These are phyloP conservation scores for Crossaster papposus DNA, from an alignment of 53 echinoderm and acorn worm genomes.

Conservation along the genomic window DNA sequence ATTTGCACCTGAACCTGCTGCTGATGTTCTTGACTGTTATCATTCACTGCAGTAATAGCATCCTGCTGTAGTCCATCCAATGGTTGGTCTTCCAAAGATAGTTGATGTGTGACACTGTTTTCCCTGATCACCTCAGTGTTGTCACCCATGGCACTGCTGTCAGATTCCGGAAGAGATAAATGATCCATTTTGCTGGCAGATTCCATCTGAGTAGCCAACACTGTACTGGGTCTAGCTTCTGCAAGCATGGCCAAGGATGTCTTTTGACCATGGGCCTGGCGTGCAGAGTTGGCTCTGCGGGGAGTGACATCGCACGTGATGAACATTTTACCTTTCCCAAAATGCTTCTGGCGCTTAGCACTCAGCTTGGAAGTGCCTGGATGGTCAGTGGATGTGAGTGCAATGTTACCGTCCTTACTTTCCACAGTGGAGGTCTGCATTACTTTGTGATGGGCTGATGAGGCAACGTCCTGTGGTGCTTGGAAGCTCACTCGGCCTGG, in stretches of 20 bases:
- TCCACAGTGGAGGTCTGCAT: neutral
- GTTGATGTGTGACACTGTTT: neutral
- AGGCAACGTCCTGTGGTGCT: slow-evolving; percentile 28
- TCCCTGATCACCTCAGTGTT: slow-evolving; percentile 18
- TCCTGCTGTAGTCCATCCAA: neutral
- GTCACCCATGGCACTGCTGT: slow-evolving; percentile 31
- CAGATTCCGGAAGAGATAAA: neutral
- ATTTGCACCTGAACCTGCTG: neutral
- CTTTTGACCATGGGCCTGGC: neutral
- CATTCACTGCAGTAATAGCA: neutral
- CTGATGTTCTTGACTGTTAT: neutral
- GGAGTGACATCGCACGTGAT: neutral
- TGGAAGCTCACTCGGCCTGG: slow-evolving; percentile 3
- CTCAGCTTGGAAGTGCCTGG: neutral
- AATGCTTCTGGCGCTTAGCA: neutral
- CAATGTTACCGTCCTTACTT: slow-evolving; percentile 24
- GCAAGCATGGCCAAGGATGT: slow-evolving; percentile 15
- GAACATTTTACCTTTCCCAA: neutral
- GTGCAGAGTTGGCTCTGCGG: slow-evolving; percentile 24
- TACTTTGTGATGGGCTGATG: neutral
- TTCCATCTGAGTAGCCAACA: slow-evolving; percentile 14
- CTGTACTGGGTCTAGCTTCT: slow-evolving; percentile 19
- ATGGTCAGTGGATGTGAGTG: slow-evolving; percentile 15
- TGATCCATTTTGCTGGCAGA: neutral
- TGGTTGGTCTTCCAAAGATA: neutral